phyloP scores from a whole-genome alignment of 2,797 vertebrate species.

The Ispidina picta region DNA sequence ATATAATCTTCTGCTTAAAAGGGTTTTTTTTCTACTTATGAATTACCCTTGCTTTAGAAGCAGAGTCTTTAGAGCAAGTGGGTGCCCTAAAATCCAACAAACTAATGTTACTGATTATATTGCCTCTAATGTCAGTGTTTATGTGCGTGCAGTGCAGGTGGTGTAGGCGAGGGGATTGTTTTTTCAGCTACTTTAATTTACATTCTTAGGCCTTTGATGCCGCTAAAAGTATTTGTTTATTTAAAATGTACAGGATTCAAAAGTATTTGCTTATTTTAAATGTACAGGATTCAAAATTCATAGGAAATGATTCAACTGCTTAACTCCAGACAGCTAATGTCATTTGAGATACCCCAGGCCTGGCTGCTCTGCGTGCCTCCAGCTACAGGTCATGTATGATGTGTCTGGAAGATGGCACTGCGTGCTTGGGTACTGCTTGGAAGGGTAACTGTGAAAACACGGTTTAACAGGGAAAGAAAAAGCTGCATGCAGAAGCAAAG shows the following conservation, averaged over 20 bases:
- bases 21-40: not conserved
- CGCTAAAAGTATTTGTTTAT: not conserved
- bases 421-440: not conserved
- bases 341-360: not conserved
- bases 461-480: not conserved
- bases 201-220: not conserved
- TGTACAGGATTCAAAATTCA: not conserved
- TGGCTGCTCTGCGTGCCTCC: not conserved
- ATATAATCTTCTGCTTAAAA: not conserved
- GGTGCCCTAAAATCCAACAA: not conserved
- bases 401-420: not conserved
- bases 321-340: not conserved
- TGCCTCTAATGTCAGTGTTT: not conserved
- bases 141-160: not conserved
- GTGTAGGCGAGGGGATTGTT: not conserved
- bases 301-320: not conserved
- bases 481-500: not conserved
- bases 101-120: not conserved
- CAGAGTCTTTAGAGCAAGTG: not conserved
- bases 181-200: not conserved
- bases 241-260: not conserved
- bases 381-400: not conserved
- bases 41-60: not conserved
- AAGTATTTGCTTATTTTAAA: conserved; percentile 2
- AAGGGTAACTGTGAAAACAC: not conserved